These are phyloP conservation scores for Cerastis rubricosa DNA, from an alignment of 2,888 invertebrate genomes.

Conservation along the genomic window DNA sequence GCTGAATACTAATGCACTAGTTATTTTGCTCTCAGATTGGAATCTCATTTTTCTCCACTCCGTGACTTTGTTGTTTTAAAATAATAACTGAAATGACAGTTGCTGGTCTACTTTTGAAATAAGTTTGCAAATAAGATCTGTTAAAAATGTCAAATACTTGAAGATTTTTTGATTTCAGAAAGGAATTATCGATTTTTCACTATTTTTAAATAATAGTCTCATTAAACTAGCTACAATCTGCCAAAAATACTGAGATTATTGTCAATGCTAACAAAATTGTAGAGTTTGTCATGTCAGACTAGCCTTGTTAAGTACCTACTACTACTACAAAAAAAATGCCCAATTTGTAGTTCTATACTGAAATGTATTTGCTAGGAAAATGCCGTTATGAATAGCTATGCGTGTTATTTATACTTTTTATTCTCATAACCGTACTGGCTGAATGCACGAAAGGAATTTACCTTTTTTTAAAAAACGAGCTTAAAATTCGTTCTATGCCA, in stretches of 20 bases:
- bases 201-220: neutral
- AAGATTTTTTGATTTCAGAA: neutral
- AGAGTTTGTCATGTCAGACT: no score
- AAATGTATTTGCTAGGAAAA: neutral
- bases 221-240: neutral
- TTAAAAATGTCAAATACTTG: slow-evolving; percentile 16
- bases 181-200: neutral
- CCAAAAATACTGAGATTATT: neutral
- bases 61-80: slow-evolving; percentile 54
- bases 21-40: slow-evolving; percentile 53
- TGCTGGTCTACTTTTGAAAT: slow-evolving; percentile 35
- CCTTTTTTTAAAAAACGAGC: slow-evolving; percentile 29
- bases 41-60: slow-evolving; percentile 57
- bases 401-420: no score
- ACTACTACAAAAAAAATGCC: neutral
- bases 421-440: slow-evolving; percentile 23
- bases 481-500: neutral
- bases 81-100: slow-evolving; percentile 41
- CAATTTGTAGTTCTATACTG: neutral
- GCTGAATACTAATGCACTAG: slow-evolving; percentile 65
- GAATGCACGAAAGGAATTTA: slow-evolving; percentile 7
- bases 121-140: neutral
- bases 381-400: neutral
- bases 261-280: neutral
- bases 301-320: neutral